Evolutionary conservation across 2,888 invertebrate species (phyloP).

Genomic region (Eudasyphora cyanicolor): DNA sequence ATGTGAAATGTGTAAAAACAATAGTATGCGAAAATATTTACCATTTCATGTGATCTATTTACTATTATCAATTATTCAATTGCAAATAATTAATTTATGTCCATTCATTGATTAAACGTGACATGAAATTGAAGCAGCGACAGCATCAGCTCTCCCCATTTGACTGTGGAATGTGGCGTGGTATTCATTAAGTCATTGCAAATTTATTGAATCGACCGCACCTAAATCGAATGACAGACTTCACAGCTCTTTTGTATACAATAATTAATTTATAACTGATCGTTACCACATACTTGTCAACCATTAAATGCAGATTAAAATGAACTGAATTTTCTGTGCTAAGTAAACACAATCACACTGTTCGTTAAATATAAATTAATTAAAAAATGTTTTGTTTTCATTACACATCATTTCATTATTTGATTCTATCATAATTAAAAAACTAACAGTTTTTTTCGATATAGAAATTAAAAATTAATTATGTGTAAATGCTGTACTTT

Average conservation of each 20-base stretch:
- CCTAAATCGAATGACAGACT: neutral
- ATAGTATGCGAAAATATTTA: too few species aligned
- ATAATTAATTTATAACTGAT: slow-evolving; percentile 22
- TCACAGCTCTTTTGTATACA: neutral
- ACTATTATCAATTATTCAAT: slow-evolving; percentile 4
- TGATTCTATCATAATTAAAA: neutral
- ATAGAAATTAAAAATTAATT: slow-evolving; percentile 20
- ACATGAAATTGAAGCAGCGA: neutral
- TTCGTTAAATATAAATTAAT: slow-evolving; percentile 6
- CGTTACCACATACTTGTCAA: slow-evolving; percentile 13
- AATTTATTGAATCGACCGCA: neutral
- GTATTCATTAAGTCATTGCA: neutral
- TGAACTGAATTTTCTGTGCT: neutral
- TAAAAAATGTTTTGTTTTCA: slow-evolving; percentile 20
- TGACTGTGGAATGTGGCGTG: neutral
- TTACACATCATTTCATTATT: neutral
- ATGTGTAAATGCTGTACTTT: slow-evolving; percentile 1
- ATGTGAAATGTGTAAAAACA: too few species aligned
- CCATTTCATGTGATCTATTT: slow-evolving; percentile 1
- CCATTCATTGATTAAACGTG: neutral
- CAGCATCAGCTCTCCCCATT: neutral
- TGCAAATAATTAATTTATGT: slow-evolving; percentile 12
- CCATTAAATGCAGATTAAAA: slow-evolving; percentile 16
- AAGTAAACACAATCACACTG: neutral
- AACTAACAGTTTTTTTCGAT: neutral